These are phyloP conservation scores for Drosophila antonietae DNA, from an alignment of 2,888 invertebrate genomes.

Conservation along the genomic window DNA sequence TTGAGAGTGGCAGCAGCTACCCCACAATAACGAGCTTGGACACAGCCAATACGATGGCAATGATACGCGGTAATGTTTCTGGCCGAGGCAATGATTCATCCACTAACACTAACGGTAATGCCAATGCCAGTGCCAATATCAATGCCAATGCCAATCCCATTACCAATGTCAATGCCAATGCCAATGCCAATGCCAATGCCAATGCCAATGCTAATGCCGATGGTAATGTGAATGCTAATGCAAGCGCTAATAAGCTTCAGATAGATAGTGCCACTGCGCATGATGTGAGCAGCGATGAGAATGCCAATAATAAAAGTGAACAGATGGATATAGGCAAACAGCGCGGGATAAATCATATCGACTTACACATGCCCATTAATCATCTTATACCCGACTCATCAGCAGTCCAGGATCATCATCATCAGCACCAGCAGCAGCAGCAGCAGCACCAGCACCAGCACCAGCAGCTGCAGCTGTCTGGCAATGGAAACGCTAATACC, in stretches of 20 bases:
- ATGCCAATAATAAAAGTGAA: constrained; percentile 41
- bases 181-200: neutral
- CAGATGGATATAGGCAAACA: constrained; percentile 37
- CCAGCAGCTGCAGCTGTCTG: constrained; percentile 28
- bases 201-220: neutral
- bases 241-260: constrained; percentile 17
- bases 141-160: neutral
- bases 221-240: neutral
- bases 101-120: neutral
- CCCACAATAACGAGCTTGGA: constrained; percentile 69
- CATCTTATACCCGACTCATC: constrained; percentile 39
- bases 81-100: constrained; percentile 32
- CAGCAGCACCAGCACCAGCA: constrained; percentile 19
- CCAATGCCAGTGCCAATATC: neutral
- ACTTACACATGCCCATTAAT: constrained; percentile 40
- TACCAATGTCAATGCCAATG: neutral
- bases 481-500: constrained; percentile 40
- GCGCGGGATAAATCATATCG: constrained; percentile 28
- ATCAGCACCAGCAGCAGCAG: constrained; percentile 21
- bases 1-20: constrained; percentile 73
- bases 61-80: constrained; percentile 31
- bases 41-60: constrained; percentile 39
- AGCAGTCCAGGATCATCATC: constrained; percentile 29
- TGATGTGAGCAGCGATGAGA: constrained; percentile 38
- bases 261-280: constrained; percentile 19